Base-by-base conservation (phyloP, 2,888 invertebrate species). In the Parascotia fuliginaria region DNA sequence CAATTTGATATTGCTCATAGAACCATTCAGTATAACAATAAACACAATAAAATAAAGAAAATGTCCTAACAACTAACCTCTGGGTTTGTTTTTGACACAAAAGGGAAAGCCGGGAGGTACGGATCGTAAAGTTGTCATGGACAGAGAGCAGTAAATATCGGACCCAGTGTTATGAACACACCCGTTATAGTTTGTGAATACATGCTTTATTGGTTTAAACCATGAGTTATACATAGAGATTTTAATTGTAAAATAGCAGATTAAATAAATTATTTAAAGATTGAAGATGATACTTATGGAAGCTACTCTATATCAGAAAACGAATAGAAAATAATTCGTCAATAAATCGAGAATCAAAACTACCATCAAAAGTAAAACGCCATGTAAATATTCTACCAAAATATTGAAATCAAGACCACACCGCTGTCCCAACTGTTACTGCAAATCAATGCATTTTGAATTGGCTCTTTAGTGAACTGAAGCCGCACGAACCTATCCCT, bases 111-210 rank as follows among this genome's bases (percentile, higher is more conserved):
- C 38, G 65, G 42, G 49, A 36, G 39, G 60, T 54, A 28, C 53
- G 41, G 59, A 55, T 66, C 79, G 77, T 79, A 79, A 79, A 77
- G 57, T 78, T 78, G 78, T 78, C 79, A 77, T 56, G 39, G 44
- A 44, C 78, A 78, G 49, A 65, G 27, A 51, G 60, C 67, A 69
- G 77, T 78, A 78, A 77, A 78, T 78, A 78, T 69, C 57, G 65
- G 56, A 61, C 52, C 16, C 46, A 44, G 34, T 61, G 62, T 55
- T 61, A 37, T 46, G 50, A 34, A 54, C 37, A 56, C 50, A 42
- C 29, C 32, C 37, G 38, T 49, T 55, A 49, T 56, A 65, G 61
- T 63, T 45, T 39, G 55, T 32, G 43, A 48, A 50, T 52, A 52
- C 46, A 37, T 1, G 44, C 41, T 28, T 58, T 54, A 66, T 65